Percentiles rank a stretch among this genome's conserved stretches.
Conservation (phyloP, 2,797 vertebrate species). For the Oryzias dopingdopingensis region DNA sequence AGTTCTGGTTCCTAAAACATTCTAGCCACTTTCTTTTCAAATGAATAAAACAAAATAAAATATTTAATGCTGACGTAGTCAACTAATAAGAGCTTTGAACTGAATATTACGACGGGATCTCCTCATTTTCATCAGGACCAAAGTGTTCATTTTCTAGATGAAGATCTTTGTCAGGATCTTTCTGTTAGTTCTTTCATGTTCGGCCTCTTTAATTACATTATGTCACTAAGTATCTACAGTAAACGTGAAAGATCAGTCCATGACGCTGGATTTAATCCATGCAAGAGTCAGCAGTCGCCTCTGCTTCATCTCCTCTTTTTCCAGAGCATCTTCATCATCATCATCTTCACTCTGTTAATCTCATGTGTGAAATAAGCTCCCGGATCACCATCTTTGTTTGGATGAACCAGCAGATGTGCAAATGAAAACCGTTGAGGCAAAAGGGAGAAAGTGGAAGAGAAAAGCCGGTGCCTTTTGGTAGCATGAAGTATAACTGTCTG, state of each 20-base stretch:
- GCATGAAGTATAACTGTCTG: conserved; percentile 24
- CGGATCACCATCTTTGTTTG: conserved; percentile 15
- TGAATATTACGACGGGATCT: not conserved
- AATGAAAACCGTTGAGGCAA: conserved; percentile 15
- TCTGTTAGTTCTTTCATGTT: not conserved
- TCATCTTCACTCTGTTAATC: conserved; percentile 10
- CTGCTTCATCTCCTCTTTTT: conserved; percentile 14
- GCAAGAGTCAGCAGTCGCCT: not conserved
- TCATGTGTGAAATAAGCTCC: conserved; percentile 37
- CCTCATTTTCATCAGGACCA: not conserved
- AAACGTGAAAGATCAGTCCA: conserved; percentile 2
- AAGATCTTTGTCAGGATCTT: not conserved
- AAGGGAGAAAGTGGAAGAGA: not conserved
- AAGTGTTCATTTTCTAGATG: conserved; percentile 8
- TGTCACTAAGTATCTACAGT: not conserved
- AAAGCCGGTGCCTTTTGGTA: conserved; percentile 13
- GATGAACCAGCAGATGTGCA: conserved; percentile 4
- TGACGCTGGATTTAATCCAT: conserved; percentile 3
- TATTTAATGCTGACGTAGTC: no score
- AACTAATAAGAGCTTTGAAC: no score
- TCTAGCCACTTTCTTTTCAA: no score
- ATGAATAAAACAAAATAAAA: no score
- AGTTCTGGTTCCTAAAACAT: no score
- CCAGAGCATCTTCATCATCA: conserved; percentile 9
- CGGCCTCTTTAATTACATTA: not conserved